These are phyloP conservation scores for Gasterosteus aculeatus DNA, from an alignment of 2,113 vertebrate genomes.

Conservation along the genomic window DNA sequence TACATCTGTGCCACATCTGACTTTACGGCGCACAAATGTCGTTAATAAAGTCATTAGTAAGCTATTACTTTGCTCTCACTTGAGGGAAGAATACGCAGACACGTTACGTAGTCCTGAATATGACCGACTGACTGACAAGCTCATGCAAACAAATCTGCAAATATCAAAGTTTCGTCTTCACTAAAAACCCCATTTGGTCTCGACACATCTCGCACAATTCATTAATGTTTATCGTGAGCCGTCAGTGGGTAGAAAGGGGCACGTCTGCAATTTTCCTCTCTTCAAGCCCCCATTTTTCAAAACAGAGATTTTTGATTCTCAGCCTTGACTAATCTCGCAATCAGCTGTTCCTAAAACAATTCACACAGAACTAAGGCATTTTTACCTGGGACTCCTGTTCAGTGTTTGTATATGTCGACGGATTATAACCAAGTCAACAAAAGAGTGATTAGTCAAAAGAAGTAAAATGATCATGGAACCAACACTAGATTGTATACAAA, in stretches of 20 bases:
- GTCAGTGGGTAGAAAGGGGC: background rate
- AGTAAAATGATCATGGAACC: slow-evolving; percentile 29
- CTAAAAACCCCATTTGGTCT: background rate
- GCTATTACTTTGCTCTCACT: slow-evolving; percentile 57
- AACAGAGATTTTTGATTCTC: background rate
- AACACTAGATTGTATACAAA: background rate
- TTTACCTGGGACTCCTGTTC: slow-evolving; percentile 1
- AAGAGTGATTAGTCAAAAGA: slow-evolving; percentile 24
- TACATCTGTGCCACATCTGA: slow-evolving; percentile 61
- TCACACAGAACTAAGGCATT: slow-evolving; percentile 1
- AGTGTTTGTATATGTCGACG: background rate
- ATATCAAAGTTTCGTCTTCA: background rate
- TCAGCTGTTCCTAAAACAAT: background rate
- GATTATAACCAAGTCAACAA: slow-evolving; percentile 16
- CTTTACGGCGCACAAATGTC: slow-evolving; percentile 58
- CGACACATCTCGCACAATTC: background rate
- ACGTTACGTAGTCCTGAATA: slow-evolving; percentile 15
- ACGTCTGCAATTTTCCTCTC: background rate
- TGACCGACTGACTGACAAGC: background rate
- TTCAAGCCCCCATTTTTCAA: background rate
- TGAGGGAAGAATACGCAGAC: background rate
- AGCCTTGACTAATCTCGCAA: background rate
- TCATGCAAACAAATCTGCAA: background rate
- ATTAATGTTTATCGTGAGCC: background rate
- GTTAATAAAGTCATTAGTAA: slow-evolving; percentile 64